Percentiles rank a stretch among this genome's conserved stretches.
Conservation (phyloP, 2,113 vertebrate species). For the Tichodroma muraria region DNA sequence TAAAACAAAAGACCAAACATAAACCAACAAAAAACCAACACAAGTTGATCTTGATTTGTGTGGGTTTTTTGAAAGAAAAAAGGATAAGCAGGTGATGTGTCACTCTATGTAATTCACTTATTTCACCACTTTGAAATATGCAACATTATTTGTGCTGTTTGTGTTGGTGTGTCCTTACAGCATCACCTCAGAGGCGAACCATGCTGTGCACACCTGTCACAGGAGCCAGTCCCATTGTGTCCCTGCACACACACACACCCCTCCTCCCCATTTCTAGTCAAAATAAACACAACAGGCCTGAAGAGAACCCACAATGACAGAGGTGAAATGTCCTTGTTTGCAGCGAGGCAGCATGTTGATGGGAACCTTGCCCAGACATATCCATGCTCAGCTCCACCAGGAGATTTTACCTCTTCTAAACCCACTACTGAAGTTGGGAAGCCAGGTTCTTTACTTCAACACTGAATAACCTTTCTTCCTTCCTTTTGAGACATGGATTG, state of each 20-base stretch:
- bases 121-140: neutral
- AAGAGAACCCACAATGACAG: neutral
- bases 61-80: neutral
- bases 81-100: neutral
- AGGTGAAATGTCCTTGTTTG: neutral
- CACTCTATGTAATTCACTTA: neutral
- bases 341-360: neutral
- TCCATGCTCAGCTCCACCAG: neutral
- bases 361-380: neutral
- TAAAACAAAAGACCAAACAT: neutral
- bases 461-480: neutral
- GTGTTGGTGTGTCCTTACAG: neutral
- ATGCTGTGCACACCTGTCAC: neutral
- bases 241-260: neutral
- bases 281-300: neutral
- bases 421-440: neutral
- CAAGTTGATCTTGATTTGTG: neutral
- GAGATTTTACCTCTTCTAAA: neutral
- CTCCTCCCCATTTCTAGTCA: neutral
- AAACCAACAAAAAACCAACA: fast-evolving
- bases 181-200: neutral
- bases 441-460: neutral
- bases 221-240: neutral
- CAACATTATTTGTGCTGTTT: neutral
- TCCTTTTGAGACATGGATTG: neutral